These are phyloP conservation scores for Cenopis cana DNA, from an alignment of 2,888 invertebrate genomes.

Conservation along the genomic window DNA sequence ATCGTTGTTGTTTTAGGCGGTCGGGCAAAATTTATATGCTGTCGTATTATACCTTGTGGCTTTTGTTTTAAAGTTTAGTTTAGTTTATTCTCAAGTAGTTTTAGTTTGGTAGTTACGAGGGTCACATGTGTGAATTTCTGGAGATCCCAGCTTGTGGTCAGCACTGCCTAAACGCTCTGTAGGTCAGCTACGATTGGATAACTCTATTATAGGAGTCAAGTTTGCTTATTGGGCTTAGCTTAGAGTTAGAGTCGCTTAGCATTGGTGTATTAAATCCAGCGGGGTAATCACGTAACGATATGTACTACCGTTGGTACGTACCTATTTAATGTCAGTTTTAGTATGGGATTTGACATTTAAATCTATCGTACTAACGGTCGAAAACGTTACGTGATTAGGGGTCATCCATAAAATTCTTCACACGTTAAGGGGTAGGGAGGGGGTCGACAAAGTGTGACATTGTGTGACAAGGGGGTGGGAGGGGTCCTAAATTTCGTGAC, in stretches of 20 bases:
- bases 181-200: slow-evolving; percentile 34
- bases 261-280: background rate
- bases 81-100: background rate
- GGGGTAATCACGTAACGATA: no score
- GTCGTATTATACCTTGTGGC: background rate
- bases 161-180: slow-evolving; percentile 62
- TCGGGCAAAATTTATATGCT: background rate
- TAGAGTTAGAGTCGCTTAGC: slow-evolving; percentile 5
- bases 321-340: no score
- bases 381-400: no score
- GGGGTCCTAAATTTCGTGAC: no score
- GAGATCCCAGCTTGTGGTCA: slow-evolving; percentile 71
- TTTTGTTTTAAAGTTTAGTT: background rate
- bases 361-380: no score
- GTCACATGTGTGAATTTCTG: slow-evolving; percentile 70
- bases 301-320: no score
- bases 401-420: no score
- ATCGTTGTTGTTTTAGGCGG: slow-evolving; percentile 6
- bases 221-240: slow-evolving; percentile 25
- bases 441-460: no score
- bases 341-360: no score
- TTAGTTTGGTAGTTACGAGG: slow-evolving; percentile 35
- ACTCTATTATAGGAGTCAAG: slow-evolving; percentile 38
- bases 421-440: no score
- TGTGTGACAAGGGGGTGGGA: no score